phyloP scores from a whole-genome alignment of 1,140 invertebrate species.

The Rhizoglyphus robini region DNA sequence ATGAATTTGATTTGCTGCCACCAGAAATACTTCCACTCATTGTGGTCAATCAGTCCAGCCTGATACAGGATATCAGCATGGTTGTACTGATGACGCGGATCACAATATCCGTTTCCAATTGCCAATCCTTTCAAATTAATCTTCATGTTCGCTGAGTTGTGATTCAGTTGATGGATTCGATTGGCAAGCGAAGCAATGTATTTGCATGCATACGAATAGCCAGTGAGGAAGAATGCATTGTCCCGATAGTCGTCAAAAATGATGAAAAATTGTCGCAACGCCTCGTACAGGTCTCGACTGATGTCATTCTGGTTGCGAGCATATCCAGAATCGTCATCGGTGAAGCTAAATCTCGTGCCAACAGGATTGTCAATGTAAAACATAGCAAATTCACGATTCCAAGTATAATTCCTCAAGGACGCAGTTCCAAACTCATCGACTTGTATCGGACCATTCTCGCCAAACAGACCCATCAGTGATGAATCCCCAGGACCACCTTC shows the following conservation, averaged over 20 bases:
- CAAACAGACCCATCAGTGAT: constrained; percentile 63
- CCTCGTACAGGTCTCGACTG: constrained; percentile 23
- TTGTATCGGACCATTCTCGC: constrained; percentile 60
- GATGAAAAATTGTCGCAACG: constrained; percentile 26
- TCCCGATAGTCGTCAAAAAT: constrained; percentile 25
- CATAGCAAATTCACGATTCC: no score
- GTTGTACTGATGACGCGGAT: constrained; percentile 62
- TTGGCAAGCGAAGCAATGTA: constrained; percentile 63
- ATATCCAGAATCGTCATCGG: constrained; percentile 27
- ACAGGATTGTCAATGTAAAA: no score
- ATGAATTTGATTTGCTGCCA: constrained; percentile 42
- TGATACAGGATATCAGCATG: no score
- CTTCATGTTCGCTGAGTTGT: constrained; percentile 23
- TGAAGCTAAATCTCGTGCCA: constrained; percentile 26
- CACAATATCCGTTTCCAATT: constrained; percentile 69
- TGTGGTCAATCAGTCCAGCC: no score
- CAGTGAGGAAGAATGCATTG: constrained; percentile 28
- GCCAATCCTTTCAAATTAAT: constrained; percentile 44
- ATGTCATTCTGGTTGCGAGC: constrained; percentile 23
- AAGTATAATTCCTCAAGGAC: no score
- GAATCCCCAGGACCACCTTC: constrained; percentile 67
- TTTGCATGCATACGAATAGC: constrained; percentile 33
- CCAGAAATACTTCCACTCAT: constrained; percentile 48
- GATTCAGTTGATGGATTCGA: constrained; percentile 49
- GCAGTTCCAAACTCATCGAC: constrained; percentile 57